These are phyloP conservation scores for Himalopsyche anomala DNA, from an alignment of 2,888 invertebrate genomes.

Conservation along the genomic window DNA sequence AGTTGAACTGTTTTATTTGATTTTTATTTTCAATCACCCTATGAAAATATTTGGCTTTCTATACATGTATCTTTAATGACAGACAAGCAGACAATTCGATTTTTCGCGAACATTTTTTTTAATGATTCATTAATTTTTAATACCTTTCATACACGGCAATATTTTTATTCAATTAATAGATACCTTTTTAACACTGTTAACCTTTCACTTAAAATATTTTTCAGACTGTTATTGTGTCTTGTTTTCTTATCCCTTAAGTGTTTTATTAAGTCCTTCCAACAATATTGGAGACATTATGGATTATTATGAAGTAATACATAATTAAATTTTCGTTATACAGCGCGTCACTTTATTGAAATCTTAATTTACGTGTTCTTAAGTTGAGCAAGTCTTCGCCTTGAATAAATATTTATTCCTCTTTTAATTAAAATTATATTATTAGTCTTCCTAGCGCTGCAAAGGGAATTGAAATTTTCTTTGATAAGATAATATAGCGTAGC, in stretches of 20 bases:
- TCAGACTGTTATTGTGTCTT: neutral
- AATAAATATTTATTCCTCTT: slow-evolving; percentile 24
- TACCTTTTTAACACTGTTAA: no score
- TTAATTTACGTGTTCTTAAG: neutral
- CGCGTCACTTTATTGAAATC: neutral
- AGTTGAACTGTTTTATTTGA: no score
- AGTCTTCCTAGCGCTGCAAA: neutral
- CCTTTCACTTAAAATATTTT: neutral
- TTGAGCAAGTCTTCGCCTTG: neutral
- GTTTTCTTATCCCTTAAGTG: no score
- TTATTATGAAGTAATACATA: neutral
- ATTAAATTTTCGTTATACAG: neutral
- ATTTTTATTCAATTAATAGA: no score
- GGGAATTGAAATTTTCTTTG: slow-evolving; percentile 34
- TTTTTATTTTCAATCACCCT: no score
- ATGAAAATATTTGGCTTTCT: no score
- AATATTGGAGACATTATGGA: neutral
- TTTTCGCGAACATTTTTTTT: no score
- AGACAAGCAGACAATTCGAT: no score
- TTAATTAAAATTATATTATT: slow-evolving; percentile 30
- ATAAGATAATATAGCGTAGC: neutral
- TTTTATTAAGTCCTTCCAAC: no score
- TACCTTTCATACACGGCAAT: no score
- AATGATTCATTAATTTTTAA: no score
- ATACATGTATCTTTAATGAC: no score